phyloP scores from a whole-genome alignment of 2,888 invertebrate genomes.

The Sylvicola cinctus region DNA sequence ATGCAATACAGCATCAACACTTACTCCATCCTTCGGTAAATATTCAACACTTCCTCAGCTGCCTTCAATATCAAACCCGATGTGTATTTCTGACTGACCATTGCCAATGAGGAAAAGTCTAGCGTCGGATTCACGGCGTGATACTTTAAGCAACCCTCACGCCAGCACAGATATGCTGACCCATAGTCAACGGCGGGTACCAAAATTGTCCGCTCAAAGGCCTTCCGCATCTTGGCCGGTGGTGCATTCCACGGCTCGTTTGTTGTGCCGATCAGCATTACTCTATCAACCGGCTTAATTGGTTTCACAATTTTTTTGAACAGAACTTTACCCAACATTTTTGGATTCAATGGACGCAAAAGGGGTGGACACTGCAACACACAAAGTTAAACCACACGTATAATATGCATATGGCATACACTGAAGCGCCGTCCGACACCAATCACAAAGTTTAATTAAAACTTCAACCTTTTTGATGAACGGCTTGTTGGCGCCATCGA shows the following conservation, averaged over 20 bases:
- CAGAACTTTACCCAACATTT: slow-evolving; percentile 29
- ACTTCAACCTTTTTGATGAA: slow-evolving; percentile 29
- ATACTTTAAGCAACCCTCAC: slow-evolving; percentile 14
- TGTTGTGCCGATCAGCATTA: slow-evolving; percentile 31
- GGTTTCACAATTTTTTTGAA: slow-evolving; percentile 29
- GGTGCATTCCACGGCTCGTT: slow-evolving; percentile 30
- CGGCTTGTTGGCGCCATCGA: slow-evolving; percentile 32
- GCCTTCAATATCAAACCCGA: background rate
- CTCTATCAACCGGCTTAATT: slow-evolving; percentile 31
- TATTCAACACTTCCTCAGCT: background rate
- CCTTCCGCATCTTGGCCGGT: slow-evolving; percentile 12
- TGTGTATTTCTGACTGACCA: slow-evolving; percentile 12
- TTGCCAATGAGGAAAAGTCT: slow-evolving; percentile 15
- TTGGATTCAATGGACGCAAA: slow-evolving; percentile 24
- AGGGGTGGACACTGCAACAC: no score
- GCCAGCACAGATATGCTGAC: slow-evolving; percentile 17
- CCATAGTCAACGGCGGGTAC: slow-evolving; percentile 22
- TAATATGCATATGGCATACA: no score
- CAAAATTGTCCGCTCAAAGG: slow-evolving; percentile 18
- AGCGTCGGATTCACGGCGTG: slow-evolving; percentile 11
- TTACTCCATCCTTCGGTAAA: background rate
- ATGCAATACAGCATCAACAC: background rate
- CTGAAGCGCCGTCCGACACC: background rate
- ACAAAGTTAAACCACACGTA: no score
- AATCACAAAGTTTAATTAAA: background rate